phyloP scores from a whole-genome alignment of 2,797 vertebrate species.

The Microcaecilia unicolor region DNA sequence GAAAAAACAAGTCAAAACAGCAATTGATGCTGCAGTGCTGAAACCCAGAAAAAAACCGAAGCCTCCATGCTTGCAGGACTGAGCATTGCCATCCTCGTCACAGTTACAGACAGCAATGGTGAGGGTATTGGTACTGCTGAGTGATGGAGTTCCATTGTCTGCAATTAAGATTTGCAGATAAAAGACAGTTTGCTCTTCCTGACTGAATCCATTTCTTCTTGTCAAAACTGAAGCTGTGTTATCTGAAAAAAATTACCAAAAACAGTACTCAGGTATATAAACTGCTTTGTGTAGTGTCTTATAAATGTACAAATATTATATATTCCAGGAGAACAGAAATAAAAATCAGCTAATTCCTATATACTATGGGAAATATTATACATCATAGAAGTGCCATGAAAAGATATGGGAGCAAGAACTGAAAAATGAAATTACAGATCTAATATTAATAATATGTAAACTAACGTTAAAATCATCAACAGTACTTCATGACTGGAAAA shows the following conservation, averaged over 20 bases:
- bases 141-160: slow-evolving; percentile 73
- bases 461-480: too few species aligned
- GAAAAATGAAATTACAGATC: too few species aligned
- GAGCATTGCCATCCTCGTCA: slow-evolving; percentile 48
- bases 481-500: too few species aligned
- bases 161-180: slow-evolving; percentile 71
- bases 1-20: slow-evolving; percentile 60
- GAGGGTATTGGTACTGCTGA: slow-evolving; percentile 81
- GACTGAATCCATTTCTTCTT: slow-evolving; percentile 67
- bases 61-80: slow-evolving; percentile 53
- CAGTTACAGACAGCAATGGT: slow-evolving; percentile 79
- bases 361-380: too few species aligned
- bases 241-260: slow-evolving; percentile 52
- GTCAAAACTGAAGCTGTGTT: slow-evolving; percentile 84
- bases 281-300: neutral
- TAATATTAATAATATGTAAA: too few species aligned
- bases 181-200: slow-evolving; percentile 62
- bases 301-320: too few species aligned
- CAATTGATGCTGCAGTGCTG: slow-evolving; percentile 62
- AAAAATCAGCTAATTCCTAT: too few species aligned
- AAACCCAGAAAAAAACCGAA: slow-evolving; percentile 63
- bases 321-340: too few species aligned
- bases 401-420: too few species aligned
- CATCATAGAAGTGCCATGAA: too few species aligned
- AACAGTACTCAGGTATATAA: neutral